Evolutionary conservation across 1,140 invertebrate species (phyloP).

Genomic region (Pogonus chalceus): DNA sequence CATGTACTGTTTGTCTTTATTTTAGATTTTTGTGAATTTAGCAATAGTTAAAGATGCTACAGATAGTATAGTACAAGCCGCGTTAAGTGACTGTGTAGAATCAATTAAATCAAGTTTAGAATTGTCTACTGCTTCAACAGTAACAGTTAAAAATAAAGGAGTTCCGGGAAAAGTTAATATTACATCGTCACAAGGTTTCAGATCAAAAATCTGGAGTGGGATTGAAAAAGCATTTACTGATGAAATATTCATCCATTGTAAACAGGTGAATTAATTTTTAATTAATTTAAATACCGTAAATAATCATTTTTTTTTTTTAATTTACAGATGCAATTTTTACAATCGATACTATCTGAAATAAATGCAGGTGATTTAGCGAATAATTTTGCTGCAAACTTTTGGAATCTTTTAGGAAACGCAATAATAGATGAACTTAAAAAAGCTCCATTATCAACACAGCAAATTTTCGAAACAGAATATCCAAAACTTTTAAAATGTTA

Average conservation of each 20-base stretch:
- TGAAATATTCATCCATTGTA: conserved; percentile 55
- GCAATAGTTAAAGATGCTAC: conserved; percentile 47
- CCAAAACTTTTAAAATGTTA: conserved; percentile 66
- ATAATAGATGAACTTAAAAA: conserved; percentile 43
- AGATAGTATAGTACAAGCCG: conserved; percentile 43
- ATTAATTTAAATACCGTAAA: conserved; percentile 8
- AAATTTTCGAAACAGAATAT: conserved; percentile 80
- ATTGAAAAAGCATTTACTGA: conserved; percentile 68
- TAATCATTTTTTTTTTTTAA: conserved; percentile 10
- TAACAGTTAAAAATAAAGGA: conserved; percentile 29
- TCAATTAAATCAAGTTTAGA: conserved; percentile 49
- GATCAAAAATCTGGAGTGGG: conserved; percentile 65
- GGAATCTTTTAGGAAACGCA: conserved; percentile 37
- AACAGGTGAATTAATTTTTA: conserved; percentile 48
- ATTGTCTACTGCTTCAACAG: conserved; percentile 27
- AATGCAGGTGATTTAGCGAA: conserved; percentile 41
- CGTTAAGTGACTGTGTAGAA: conserved; percentile 44
- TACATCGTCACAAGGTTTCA: conserved; percentile 58
- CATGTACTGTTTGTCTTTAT: conserved; percentile 11
- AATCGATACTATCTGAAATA: conserved; percentile 41
- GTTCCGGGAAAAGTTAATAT: conserved; percentile 61
- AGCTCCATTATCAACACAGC: conserved; percentile 62
- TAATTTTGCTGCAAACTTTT: conserved; percentile 42
- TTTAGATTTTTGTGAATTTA: conserved; percentile 66
- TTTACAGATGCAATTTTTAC: conserved; percentile 38